A percentile compares a stretch with the other conserved stretches of the same genome.
Evolutionary conservation across 92 coral and sea anemone species (phyloP).

Genomic region (Epizoanthus fatuus): DNA sequence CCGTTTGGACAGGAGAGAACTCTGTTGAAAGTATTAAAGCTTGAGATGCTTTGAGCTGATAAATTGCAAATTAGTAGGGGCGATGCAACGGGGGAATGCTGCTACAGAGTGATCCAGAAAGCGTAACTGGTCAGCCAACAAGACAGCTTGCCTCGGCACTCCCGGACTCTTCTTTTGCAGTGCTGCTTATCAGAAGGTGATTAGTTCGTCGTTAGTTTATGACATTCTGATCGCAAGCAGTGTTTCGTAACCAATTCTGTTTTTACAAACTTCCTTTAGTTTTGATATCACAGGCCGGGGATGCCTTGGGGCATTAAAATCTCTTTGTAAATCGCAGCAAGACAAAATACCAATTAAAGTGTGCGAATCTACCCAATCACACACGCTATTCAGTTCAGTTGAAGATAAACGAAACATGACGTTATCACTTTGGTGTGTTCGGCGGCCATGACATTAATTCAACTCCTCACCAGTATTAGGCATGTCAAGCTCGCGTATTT

Average conservation of each 20-base stretch:
- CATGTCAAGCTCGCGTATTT: too few relatives aligned
- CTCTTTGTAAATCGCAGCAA: constrained; percentile 19
- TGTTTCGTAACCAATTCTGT: constrained; percentile 17
- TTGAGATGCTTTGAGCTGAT: not conserved
- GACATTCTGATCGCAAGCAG: not conserved
- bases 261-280: constrained; percentile 11
- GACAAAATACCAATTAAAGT: constrained; percentile 2
- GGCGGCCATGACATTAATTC: too few relatives aligned
- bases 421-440: too few relatives aligned
- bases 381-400: too few relatives aligned
- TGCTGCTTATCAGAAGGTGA: not conserved
- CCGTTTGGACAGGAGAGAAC: not conserved
- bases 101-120: not conserved
- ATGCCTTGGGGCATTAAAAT: not conserved
- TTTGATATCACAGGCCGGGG: not conserved
- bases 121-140: not conserved
- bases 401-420: too few relatives aligned
- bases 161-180: not conserved
- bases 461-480: too few relatives aligned
- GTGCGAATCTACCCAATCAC: not conserved
- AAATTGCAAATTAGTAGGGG: not conserved
- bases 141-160: not conserved
- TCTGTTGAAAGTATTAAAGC: not conserved
- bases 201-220: not conserved
- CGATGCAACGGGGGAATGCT: not conserved